These are phyloP conservation scores for Esox masquinongy DNA, from an alignment of 2,797 vertebrate species.

Conservation along the genomic window DNA sequence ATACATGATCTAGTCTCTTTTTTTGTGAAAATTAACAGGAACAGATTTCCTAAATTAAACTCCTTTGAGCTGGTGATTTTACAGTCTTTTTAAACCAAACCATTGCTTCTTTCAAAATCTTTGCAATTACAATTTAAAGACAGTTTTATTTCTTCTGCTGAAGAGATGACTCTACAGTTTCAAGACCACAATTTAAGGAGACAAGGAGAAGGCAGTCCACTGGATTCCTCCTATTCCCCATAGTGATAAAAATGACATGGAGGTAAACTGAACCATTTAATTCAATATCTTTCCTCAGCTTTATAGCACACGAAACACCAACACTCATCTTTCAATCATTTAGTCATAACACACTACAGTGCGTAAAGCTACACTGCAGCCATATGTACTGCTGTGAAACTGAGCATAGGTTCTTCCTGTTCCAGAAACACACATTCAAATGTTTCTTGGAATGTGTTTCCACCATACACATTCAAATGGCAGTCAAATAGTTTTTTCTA, in stretches of 20 bases:
- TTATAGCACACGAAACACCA: constrained; percentile 11
- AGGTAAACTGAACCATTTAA: constrained; percentile 2
- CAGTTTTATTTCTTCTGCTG: no score
- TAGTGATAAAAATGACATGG: constrained; percentile 11
- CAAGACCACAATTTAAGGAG: background rate
- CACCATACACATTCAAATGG: background rate
- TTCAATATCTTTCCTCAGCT: constrained; percentile 12
- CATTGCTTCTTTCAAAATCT: no score
- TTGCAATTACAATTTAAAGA: no score
- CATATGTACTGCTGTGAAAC: background rate
- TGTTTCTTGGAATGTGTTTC: background rate
- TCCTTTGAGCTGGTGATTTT: no score
- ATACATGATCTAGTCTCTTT: no score
- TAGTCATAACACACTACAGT: background rate
- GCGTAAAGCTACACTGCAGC: background rate
- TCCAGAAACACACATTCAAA: background rate
- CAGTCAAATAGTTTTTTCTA: background rate
- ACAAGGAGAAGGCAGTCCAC: background rate
- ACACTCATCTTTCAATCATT: constrained; percentile 9
- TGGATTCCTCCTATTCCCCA: constrained; percentile 13
- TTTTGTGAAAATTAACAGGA: no score
- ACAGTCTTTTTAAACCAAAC: no score
- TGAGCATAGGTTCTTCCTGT: background rate
- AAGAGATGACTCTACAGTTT: background rate
- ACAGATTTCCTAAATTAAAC: no score